Evolutionary conservation across 2,888 invertebrate genomes (phyloP).

Genomic region (Papilio protenor): DNA sequence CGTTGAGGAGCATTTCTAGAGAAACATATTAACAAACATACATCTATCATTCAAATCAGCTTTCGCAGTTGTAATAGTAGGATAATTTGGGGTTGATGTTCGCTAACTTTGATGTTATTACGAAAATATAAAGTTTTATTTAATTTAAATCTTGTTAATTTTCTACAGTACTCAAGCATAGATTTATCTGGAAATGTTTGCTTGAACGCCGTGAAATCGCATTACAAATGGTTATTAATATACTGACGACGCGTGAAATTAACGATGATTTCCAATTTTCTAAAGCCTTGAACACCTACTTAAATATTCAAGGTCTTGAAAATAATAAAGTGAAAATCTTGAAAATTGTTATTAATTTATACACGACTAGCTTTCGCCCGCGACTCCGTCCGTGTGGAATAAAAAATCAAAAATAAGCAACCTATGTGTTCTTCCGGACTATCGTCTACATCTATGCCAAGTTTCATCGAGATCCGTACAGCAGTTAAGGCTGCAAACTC

Average conservation of each 20-base stretch:
- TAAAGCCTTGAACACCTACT: conserved; percentile 26
- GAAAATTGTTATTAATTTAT: no score
- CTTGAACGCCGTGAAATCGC: neutral
- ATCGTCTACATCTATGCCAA: no score
- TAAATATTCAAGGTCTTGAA: conserved; percentile 2
- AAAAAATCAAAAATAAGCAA: no score
- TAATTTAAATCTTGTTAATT: neutral
- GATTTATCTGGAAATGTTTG: neutral
- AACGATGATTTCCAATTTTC: conserved; percentile 24
- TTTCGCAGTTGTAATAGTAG: neutral
- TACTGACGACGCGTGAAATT: conserved; percentile 2
- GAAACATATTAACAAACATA: no score
- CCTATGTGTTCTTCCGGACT: no score
- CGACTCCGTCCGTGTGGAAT: no score
- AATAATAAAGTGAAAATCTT: neutral
- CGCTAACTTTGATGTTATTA: neutral
- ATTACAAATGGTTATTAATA: conserved; percentile 12
- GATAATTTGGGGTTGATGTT: neutral
- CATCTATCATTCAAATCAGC: neutral
- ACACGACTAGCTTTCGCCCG: neutral
- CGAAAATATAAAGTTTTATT: neutral
- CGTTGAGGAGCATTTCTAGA: no score
- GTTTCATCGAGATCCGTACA: no score
- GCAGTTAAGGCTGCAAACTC: no score
- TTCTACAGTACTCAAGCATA: neutral